phyloP scores from a whole-genome alignment of 2,113 vertebrate species.

The Tachysurus vachellii region DNA sequence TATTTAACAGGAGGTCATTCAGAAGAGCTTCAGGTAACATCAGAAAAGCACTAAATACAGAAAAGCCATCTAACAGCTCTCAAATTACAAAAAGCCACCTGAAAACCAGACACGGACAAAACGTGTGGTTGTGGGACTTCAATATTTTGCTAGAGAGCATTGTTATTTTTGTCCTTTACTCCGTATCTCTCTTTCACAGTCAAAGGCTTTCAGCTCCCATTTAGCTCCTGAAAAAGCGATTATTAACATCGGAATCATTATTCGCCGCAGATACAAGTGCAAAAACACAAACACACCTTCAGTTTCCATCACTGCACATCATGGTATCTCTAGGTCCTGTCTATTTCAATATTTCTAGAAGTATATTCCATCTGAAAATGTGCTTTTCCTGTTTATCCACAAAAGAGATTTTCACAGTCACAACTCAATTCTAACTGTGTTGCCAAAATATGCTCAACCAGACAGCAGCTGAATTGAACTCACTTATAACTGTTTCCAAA shows the following conservation, averaged over 20 bases:
- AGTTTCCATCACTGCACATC: background rate
- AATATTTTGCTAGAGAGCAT: background rate
- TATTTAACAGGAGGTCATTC: conserved; percentile 33
- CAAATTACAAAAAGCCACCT: background rate
- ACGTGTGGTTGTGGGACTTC: background rate
- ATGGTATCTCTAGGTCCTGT: background rate
- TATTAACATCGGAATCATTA: conserved; percentile 60
- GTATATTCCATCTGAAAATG: background rate
- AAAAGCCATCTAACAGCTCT: background rate
- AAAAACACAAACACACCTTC: background rate
- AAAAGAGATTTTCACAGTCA: background rate
- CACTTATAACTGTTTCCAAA: background rate
- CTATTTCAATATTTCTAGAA: background rate
- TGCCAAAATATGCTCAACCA: background rate
- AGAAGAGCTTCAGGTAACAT: conserved; percentile 19
- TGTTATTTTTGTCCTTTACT: background rate
- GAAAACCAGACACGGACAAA: background rate
- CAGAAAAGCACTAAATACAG: background rate
- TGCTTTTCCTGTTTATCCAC: background rate
- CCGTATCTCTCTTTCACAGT: background rate
- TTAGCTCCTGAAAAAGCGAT: conserved; percentile 58
- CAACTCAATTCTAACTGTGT: background rate
- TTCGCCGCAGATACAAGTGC: background rate
- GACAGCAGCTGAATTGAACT: background rate
- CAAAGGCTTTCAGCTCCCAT: conserved; percentile 53